These are phyloP conservation scores for Choloepus didactylus DNA, from an alignment of 2,797 vertebrate species.

Conservation along the genomic window DNA sequence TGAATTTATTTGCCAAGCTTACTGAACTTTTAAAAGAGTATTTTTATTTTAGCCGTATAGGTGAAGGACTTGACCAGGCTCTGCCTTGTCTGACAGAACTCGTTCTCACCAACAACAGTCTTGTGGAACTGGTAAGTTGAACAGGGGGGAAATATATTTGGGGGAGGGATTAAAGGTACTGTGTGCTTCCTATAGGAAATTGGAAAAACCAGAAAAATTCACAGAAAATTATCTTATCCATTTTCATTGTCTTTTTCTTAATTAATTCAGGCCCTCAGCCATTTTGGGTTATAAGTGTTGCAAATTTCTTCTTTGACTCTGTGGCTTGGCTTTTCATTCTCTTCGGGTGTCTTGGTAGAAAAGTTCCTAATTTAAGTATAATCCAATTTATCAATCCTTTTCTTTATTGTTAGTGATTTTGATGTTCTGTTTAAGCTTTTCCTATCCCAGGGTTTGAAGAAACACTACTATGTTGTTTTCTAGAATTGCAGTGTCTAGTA, in stretches of 20 bases:
- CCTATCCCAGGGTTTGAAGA: background rate
- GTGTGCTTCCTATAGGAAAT: background rate
- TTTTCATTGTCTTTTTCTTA: background rate
- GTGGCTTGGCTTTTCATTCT: background rate
- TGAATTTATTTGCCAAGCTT: too few species aligned
- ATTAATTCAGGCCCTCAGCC: background rate
- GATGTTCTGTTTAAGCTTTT: background rate
- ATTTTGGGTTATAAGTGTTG: background rate
- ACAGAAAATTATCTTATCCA: background rate
- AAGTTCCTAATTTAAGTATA: background rate
- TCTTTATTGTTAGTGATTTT: background rate
- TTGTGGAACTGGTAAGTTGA: slow-evolving; percentile 95
- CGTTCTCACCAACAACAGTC: slow-evolving; percentile 97
- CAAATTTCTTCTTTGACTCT: background rate
- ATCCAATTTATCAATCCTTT: background rate
- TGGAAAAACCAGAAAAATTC: background rate
- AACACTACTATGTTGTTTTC: background rate
- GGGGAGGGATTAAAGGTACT: background rate
- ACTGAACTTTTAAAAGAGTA: background rate
- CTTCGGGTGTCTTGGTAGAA: background rate
- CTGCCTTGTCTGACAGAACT: slow-evolving; percentile 94
- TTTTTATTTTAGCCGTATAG: slow-evolving; percentile 91
- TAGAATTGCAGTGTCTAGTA: background rate
- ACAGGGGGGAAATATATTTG: background rate
- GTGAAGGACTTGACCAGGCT: slow-evolving; percentile 95